Evolutionary conservation across 2,888 invertebrate species (phyloP).

Genomic region (Andrena bicolor): DNA sequence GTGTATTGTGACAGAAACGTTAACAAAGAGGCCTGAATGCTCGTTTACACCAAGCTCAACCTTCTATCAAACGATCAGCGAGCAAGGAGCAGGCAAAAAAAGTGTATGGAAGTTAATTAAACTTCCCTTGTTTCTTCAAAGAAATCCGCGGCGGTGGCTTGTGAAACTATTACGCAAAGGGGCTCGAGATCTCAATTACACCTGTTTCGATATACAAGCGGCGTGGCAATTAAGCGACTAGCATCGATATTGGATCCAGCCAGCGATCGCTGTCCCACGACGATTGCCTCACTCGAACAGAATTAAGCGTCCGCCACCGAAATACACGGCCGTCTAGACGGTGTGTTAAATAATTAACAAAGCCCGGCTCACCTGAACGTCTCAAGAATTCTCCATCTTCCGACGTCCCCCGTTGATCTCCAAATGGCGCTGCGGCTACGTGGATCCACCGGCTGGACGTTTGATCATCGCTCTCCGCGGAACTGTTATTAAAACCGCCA

Average conservation of each 20-base stretch:
- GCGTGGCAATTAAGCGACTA: slow-evolving; percentile 9
- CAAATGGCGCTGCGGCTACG: slow-evolving; percentile 10
- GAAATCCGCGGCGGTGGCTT: neutral
- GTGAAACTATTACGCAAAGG: slow-evolving; percentile 17
- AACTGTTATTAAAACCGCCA: slow-evolving; percentile 6
- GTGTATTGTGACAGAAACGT: neutral
- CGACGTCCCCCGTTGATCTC: slow-evolving; percentile 17
- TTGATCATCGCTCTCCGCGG: slow-evolving; percentile 34
- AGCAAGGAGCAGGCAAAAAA: no score
- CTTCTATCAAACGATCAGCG: no score
- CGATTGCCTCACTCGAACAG: slow-evolving; percentile 3
- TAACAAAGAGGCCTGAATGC: slow-evolving; percentile 26
- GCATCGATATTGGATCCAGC: neutral
- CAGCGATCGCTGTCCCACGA: neutral
- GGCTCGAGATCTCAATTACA: slow-evolving; percentile 13
- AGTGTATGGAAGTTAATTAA: slow-evolving; percentile 14
- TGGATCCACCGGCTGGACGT: slow-evolving; percentile 1
- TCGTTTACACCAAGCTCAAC: slow-evolving; percentile 14
- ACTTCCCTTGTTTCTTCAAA: neutral
- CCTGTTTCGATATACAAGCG: slow-evolving; percentile 22
- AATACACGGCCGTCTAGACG: neutral
- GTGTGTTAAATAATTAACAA: slow-evolving; percentile 2
- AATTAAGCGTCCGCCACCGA: neutral
- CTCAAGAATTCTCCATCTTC: slow-evolving; percentile 65
- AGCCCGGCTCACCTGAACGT: slow-evolving; percentile 59